Conservation (phyloP, 2,888 invertebrate genomes). For the Apamea monoglypha region DNA sequence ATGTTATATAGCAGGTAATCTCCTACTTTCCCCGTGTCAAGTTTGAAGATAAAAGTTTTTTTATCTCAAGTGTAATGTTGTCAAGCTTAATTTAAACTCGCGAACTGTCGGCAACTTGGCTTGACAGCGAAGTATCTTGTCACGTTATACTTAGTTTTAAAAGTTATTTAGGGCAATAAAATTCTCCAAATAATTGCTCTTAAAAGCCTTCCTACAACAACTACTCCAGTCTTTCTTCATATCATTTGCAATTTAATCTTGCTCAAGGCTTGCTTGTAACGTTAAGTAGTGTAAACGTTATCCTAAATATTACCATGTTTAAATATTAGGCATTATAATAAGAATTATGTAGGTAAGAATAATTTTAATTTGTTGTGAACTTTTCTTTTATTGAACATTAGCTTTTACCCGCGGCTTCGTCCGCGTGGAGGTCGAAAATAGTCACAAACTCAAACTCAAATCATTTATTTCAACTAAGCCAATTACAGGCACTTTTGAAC, state of each 20-base stretch:
- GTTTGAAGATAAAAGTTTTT: not conserved
- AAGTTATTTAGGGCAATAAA: constrained; percentile 10
- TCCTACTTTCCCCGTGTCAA: not conserved
- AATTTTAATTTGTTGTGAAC: not conserved
- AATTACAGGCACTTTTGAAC: no score
- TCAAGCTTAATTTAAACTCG: not conserved
- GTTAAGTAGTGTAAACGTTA: not conserved
- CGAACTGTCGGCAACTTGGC: not conserved
- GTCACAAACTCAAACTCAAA: no score
- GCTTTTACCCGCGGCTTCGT: not conserved
- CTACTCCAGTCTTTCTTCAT: not conserved
- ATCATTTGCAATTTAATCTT: constrained; percentile 22
- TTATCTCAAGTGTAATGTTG: not conserved
- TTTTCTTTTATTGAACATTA: not conserved
- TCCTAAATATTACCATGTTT: not conserved
- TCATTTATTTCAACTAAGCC: no score
- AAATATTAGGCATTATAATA: not conserved
- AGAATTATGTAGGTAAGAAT: not conserved
- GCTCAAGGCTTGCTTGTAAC: not conserved
- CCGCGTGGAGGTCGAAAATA: not conserved
- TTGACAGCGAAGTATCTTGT: not conserved
- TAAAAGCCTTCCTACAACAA: constrained; percentile 14
- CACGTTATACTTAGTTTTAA: not conserved
- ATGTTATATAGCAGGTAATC: no score
- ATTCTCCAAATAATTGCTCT: constrained; percentile 8